Evolutionary conservation across 2,888 invertebrate species (phyloP), one percentile per base, ranked within the genome.

Genomic region (Tachina lurida): DNA sequence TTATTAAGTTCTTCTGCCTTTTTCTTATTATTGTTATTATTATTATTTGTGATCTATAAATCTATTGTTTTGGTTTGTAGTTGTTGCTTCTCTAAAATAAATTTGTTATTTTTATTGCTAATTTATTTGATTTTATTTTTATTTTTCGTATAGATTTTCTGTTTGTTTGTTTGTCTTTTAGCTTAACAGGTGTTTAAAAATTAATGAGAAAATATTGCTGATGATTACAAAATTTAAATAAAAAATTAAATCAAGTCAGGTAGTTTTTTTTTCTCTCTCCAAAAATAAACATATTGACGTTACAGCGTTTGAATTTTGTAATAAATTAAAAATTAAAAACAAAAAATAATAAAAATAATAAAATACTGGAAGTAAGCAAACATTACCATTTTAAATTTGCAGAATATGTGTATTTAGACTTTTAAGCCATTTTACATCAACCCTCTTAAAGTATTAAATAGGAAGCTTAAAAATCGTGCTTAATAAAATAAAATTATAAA

Each of bases 101-200:
- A 45, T 52, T 17, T 70, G 43, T 62, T 63, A 68, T 54, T 78
- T 58, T 58, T 74, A 65, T 81, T 56, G 58, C 58, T 60, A 58
- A 73, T 73, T 73, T 80, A 73, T 73, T 80, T 49, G 10, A 76
- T 17, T 39, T 45, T 54, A 43, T 43, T 56, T 31, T 13, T 45
- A n/a, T 10, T 54, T 75, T 54, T 75, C 15, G 45, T 54, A 45
- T 56, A 56, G 73, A 73, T 67, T 31, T 15, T 31, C 31, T 67
- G 31, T 47, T 15, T 31, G 58, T 62, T 56, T 62, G 63, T 80
- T 58, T 74, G 65, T 31, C 43, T 80, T 19, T 80, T 19, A 39
- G 47, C 68, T 81, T 81, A 81, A 52, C 80, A 81, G 74, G 80
- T 81, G 74, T 81, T 81, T 60, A 67, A 71, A 60, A 81, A 68